Conservation (phyloP, 1,140 invertebrate genomes). For the Diorhabda carinulata region DNA sequence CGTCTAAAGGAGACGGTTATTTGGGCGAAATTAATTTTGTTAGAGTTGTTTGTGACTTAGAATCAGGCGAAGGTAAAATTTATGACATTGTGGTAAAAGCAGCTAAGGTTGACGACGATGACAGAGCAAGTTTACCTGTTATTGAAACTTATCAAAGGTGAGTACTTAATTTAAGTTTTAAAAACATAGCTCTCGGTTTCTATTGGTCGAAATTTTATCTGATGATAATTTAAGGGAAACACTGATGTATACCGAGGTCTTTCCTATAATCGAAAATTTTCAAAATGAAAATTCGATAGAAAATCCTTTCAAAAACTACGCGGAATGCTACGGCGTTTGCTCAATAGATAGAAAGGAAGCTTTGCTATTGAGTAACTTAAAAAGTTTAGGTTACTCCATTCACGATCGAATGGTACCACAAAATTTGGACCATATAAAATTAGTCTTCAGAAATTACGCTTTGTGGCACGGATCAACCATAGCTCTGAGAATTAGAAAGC, state of each 20-base stretch:
- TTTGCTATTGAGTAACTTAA: constrained; percentile 56
- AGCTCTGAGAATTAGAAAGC: constrained; percentile 48
- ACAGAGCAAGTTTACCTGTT: constrained; percentile 26
- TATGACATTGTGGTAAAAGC: constrained; percentile 35
- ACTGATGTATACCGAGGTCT: constrained; percentile 32
- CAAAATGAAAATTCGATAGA: constrained; percentile 21
- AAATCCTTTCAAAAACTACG: constrained; percentile 30
- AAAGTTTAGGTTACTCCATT: constrained; percentile 47
- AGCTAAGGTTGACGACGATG: constrained; percentile 29
- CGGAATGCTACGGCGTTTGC: constrained; percentile 45
- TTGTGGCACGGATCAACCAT: constrained; percentile 54
- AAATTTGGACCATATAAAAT: constrained; percentile 47
- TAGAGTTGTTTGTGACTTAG: constrained; percentile 19
- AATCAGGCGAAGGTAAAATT: constrained; percentile 20
- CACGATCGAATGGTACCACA: constrained; percentile 50
- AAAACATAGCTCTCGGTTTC: too few relatives aligned
- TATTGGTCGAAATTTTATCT: too few relatives aligned
- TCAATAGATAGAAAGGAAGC: constrained; percentile 48
- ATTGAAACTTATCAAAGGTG: constrained; percentile 24
- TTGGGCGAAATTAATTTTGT: constrained; percentile 37
- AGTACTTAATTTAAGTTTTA: too few relatives aligned
- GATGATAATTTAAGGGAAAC: constrained; percentile 22
- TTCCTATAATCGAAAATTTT: constrained; percentile 29
- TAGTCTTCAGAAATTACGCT: constrained; percentile 52
- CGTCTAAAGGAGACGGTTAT: constrained; percentile 36